phyloP scores from a whole-genome alignment of 2,888 invertebrate species.

The Erebia ligea region DNA sequence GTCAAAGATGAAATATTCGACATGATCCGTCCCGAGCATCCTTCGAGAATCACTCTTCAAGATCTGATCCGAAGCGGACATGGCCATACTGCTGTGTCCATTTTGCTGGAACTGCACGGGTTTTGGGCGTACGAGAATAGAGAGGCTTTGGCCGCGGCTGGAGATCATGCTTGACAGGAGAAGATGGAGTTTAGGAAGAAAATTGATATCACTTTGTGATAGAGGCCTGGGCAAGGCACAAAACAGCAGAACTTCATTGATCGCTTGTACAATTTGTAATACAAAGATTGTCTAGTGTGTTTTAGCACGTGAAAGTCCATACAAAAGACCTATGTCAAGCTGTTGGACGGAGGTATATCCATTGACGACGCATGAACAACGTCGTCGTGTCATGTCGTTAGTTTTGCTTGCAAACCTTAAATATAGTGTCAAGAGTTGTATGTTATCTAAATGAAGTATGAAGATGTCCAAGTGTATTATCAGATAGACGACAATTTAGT shows the following conservation, averaged over 20 bases:
- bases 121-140: conserved; percentile 99
- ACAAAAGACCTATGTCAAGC: too few species aligned
- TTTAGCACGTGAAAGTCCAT: too few species aligned
- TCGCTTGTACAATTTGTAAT: not conserved
- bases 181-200: conserved; percentile 47
- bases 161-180: conserved; percentile 78
- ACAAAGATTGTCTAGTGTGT: too few species aligned
- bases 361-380: too few species aligned
- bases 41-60: conserved; percentile 91
- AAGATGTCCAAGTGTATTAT: too few species aligned
- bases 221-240: not conserved
- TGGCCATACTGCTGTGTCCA: conserved; percentile 96
- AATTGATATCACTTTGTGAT: conserved; percentile 38
- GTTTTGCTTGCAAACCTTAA: too few species aligned
- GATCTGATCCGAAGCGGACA: conserved; percentile 94
- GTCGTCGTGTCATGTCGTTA: too few species aligned
- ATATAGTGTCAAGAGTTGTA: too few species aligned
- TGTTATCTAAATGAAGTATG: too few species aligned
- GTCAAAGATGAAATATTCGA: conserved; percentile 99
- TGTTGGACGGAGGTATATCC: too few species aligned
- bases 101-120: conserved; percentile 96
- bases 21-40: conserved; percentile 96
- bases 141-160: conserved; percentile 89
- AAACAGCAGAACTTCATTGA: not conserved
- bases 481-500: too few species aligned